Base-by-base conservation (phyloP, 1,140 invertebrate genomes). In the Aplysia californica region DNA sequence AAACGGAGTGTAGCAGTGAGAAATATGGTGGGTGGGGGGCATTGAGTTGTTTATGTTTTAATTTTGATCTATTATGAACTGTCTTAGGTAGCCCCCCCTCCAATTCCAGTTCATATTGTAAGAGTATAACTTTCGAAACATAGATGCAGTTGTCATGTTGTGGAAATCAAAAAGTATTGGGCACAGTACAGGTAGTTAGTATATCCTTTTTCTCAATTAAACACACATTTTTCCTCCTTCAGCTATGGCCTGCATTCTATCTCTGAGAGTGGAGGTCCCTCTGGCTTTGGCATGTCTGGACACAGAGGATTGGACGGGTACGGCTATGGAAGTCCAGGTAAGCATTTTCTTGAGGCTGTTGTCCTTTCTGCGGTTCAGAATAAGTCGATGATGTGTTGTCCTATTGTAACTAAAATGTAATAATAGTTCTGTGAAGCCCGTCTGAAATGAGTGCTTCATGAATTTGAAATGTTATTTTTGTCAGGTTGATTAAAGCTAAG, bases 191-290 rank as follows among this genome's bases (percentile, higher is more conserved):
- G n/a, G n/a, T n/a, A n/a, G n/a, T n/a, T n/a, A n/a, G n/a, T n/a
- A n/a, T n/a, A n/a, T n/a, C n/a, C n/a, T n/a, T n/a, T n/a, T n/a
- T n/a, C n/a, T n/a, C n/a, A n/a, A n/a, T n/a, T n/a, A n/a, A n/a
- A n/a, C n/a, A n/a, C n/a, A n/a, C n/a, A n/a, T 61, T 61, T 26
- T 26, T 29, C 58, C 68, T 56, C 44, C 31, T 33, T 31, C 50
- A 58, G 20, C 26, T 72, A 72, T 64, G 70, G 70, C 1, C 33
- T 72, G 20, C 55, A 59, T 26, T 58, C 56, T 4, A 38, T 59
- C 6, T 1, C 70, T 36, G 70, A 72, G n/a, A 20, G 15, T 38
- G 58, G n/a, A n/a, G 36, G 23, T 26, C 29, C 33, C 18, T 20
- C 23, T 33, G 50, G 44, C 20, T 72, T 61, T 61, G 56, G 55